Conservation (phyloP, 2,113 vertebrate species). For the Apeltes quadracus region DNA sequence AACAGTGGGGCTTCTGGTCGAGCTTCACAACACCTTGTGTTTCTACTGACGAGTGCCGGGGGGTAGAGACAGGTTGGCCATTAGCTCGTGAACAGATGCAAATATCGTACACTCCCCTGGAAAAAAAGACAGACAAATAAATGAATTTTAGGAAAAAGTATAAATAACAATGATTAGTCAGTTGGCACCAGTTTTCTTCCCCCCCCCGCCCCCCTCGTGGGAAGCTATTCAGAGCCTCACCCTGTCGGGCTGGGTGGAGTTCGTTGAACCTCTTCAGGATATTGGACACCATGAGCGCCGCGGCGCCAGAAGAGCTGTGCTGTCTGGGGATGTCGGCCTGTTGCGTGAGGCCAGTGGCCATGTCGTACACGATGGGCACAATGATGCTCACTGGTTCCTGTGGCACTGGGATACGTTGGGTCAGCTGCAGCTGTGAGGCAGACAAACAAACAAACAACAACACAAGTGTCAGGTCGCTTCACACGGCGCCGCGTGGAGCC, state of each 20-base stretch:
- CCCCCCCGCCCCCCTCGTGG: no score
- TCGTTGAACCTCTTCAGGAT: conserved; percentile 99
- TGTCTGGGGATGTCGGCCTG: conserved; percentile 99
- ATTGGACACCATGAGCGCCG: conserved; percentile 96
- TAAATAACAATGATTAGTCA: background rate
- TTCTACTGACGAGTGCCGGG: conserved; percentile 89
- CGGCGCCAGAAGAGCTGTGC: conserved; percentile 95
- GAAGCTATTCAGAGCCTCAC: conserved; percentile 57
- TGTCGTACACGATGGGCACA: conserved; percentile 98
- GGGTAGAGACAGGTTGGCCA: conserved; percentile 94
- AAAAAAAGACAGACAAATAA: conserved; percentile 67
- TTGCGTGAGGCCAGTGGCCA: conserved; percentile 97
- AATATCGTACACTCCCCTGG: conserved; percentile 99
- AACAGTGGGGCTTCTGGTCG: conserved; percentile 11
- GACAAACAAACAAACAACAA: background rate
- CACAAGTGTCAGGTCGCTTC: background rate
- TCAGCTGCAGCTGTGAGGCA: conserved; percentile 90
- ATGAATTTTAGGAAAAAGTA: background rate
- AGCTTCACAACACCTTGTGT: conserved; percentile 59
- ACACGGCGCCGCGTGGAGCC: background rate
- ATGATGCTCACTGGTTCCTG: conserved; percentile 97
- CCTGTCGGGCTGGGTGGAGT: conserved; percentile 93
- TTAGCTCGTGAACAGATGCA: conserved; percentile 97
- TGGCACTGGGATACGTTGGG: conserved; percentile 91
- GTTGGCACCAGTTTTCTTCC: background rate